Conservation (phyloP, 1,140 invertebrate species). For the Oryzaephilus surinamensis region DNA sequence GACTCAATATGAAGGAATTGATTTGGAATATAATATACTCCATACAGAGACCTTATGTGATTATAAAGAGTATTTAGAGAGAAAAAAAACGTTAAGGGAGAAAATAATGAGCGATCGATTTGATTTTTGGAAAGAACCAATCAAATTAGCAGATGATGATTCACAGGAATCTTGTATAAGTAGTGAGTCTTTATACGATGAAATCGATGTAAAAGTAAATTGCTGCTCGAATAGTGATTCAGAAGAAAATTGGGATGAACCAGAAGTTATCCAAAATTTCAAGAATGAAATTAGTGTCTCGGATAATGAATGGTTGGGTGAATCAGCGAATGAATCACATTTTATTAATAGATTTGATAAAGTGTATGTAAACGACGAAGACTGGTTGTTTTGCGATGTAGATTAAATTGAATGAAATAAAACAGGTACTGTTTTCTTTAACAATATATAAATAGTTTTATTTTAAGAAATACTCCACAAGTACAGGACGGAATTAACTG, state of each 20-base stretch:
- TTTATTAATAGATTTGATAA: not conserved
- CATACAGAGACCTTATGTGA: not conserved
- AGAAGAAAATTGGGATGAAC: slow-evolving; percentile 11
- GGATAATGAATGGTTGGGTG: not conserved
- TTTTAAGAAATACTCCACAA: too few species aligned
- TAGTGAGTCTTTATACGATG: not conserved
- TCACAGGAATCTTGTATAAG: not conserved
- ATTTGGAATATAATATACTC: slow-evolving; percentile 11
- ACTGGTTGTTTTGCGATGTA: slow-evolving; percentile 12
- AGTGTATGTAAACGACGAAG: slow-evolving; percentile 4
- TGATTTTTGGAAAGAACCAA: not conserved
- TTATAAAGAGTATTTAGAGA: too few species aligned
- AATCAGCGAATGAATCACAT: not conserved
- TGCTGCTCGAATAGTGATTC: not conserved
- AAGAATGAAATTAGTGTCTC: slow-evolving; percentile 10
- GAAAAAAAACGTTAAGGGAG: not conserved
- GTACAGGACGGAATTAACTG: too few species aligned
- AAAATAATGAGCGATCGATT: not conserved
- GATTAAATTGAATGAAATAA: slow-evolving; percentile 12
- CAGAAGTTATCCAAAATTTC: slow-evolving; percentile 6
- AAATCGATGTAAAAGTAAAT: not conserved
- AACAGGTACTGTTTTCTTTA: too few species aligned
- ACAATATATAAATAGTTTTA: too few species aligned
- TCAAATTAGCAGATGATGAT: not conserved
- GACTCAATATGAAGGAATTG: not conserved